Evolutionary conservation across 2,113 vertebrate genomes (phyloP).

Genomic region (Rana temporaria): DNA sequence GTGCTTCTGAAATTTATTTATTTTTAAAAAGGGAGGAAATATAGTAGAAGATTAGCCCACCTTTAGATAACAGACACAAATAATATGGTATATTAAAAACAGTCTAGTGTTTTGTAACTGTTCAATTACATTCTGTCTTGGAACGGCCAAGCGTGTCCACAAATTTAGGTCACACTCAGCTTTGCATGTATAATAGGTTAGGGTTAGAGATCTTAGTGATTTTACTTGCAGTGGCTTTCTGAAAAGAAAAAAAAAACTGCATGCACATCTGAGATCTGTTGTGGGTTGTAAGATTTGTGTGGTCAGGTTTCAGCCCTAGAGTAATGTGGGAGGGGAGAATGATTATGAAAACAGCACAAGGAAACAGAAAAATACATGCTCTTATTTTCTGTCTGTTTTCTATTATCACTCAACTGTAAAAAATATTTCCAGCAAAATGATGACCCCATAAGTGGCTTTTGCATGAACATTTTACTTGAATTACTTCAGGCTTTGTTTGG

Average conservation of each 20-base stretch:
- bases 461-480: slow-evolving; percentile 59
- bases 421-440: slow-evolving; percentile 70
- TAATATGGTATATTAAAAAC: too few species aligned
- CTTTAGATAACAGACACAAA: too few species aligned
- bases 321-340: slow-evolving; percentile 64
- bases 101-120: neutral
- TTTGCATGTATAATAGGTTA: slow-evolving; percentile 36
- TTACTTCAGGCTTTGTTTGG: slow-evolving; percentile 70
- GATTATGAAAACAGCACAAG: slow-evolving; percentile 68
- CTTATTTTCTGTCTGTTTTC: slow-evolving; percentile 72
- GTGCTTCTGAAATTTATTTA: too few species aligned
- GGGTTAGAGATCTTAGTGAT: slow-evolving; percentile 29
- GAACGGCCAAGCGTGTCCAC: neutral
- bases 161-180: slow-evolving; percentile 4
- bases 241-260: neutral
- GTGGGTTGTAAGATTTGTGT: neutral
- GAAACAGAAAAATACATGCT: slow-evolving; percentile 73
- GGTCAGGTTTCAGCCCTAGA: slow-evolving; percentile 63
- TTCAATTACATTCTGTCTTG: neutral
- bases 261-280: slow-evolving; percentile 30
- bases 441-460: slow-evolving; percentile 65
- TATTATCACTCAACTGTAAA: slow-evolving; percentile 73
- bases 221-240: slow-evolving; percentile 22
- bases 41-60: too few species aligned
- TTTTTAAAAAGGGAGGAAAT: too few species aligned